Conservation (phyloP, 2,113 vertebrate genomes). For the Takifugu flavidus region DNA sequence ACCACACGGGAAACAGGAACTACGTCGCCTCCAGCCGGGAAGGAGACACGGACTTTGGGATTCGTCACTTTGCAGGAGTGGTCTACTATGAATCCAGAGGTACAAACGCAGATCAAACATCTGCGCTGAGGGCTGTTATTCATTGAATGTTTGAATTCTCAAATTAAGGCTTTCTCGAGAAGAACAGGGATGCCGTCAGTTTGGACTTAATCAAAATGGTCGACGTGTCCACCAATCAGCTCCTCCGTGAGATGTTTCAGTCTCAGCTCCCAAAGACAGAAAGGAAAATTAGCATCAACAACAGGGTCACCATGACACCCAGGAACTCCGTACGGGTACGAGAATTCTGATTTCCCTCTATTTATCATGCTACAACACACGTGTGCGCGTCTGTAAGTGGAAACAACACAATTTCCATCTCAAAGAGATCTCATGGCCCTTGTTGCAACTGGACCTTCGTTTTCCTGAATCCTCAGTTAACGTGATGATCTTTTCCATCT, state of each 20-base stretch:
- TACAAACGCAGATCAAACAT: slow-evolving; percentile 38
- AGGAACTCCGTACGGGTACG: slow-evolving; percentile 58
- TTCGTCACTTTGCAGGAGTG: slow-evolving; percentile 85
- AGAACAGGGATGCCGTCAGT: slow-evolving; percentile 89
- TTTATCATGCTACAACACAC: neutral
- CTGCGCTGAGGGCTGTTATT: neutral
- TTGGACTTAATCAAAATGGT: slow-evolving; percentile 81
- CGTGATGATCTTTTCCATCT: neutral
- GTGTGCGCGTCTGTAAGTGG: no score
- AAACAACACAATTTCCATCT: no score
- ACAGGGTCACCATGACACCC: slow-evolving; percentile 57
- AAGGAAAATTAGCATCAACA: slow-evolving; percentile 46
- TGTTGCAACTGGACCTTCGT: no score
- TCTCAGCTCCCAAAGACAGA: slow-evolving; percentile 59
- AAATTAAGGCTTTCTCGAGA: slow-evolving; percentile 87
- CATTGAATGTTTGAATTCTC: neutral
- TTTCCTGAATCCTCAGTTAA: neutral
- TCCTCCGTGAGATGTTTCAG: slow-evolving; percentile 84
- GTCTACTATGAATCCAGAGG: slow-evolving; percentile 87
- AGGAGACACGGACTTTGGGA: slow-evolving; percentile 83
- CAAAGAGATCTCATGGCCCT: no score
- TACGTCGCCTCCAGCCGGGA: slow-evolving; percentile 80
- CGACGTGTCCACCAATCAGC: slow-evolving; percentile 81
- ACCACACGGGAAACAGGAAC: slow-evolving; percentile 74
- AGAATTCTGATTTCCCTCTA: neutral